Evolutionary conservation across 2,113 vertebrate species (phyloP), one percentile per base, ranked within the genome.

Genomic region (Collichthys lucidus): DNA sequence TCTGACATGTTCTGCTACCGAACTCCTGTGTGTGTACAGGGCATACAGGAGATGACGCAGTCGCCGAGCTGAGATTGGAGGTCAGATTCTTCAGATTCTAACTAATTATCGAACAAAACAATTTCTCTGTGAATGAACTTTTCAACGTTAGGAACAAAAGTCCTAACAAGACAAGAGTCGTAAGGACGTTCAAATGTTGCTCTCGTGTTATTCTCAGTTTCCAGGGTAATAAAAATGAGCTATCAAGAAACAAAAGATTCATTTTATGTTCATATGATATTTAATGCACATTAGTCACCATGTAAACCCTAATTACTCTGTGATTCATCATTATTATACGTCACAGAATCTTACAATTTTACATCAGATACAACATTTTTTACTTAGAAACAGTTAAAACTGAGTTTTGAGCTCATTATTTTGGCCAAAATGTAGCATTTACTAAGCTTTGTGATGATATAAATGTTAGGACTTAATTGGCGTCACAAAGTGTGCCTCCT

Each of bases 181-280:
- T 2, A 12, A 24, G 0, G 6, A 9, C 4, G 24, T 80, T 31
- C 6, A 24, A 29, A 55, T 57, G 49, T 77, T 26, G 62, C 64
- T 84, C 55, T 20, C 0, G 19, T 81, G 70, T 50, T 71, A 49
- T 62, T 35, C 35, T 35, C 74, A 64, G 40, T 62, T 73, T 64
- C n/a, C 66, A 65, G 50, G n/a, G 35, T 17, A 57, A 66, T 26
- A 59, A 74, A 59, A 82, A 62, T 9, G 9, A 80, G 74, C 59
- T 55, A 46, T 75, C 86, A 84, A 14, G 26, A 26, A 26, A 26
- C 26, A 26, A 72, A 20, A 88, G 68, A 85, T 88, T 49, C 2
- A 80, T 87, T 78, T 62, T 9, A 79, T 69, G 73, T 72, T 83
- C 65, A 81, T 73, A 70, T 70, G 59, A 17, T 88, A 79, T 87